Conservation (phyloP, 2,888 invertebrate species). For the Caenorhabditis wallacei region DNA sequence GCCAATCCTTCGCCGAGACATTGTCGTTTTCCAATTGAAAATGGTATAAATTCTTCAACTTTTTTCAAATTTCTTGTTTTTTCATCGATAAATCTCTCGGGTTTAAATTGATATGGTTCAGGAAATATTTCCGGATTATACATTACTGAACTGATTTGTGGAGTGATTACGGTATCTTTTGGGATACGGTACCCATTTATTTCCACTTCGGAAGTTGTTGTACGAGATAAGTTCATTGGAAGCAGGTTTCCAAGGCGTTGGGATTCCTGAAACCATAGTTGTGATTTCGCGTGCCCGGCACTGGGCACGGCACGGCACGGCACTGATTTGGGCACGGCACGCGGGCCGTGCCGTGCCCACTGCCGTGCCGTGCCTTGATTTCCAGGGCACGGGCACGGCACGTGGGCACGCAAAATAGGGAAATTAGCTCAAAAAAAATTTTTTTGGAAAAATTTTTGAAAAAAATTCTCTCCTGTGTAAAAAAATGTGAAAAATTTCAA, state of each 20-base stretch:
- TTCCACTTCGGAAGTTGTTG: slow-evolving; percentile 19
- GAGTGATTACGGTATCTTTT: slow-evolving; percentile 43
- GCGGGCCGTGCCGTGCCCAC: too few species aligned
- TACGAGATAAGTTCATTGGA: slow-evolving; percentile 53
- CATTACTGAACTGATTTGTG: slow-evolving; percentile 38
- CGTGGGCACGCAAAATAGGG: too few species aligned
- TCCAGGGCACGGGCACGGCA: too few species aligned
- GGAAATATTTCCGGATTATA: slow-evolving; percentile 61
- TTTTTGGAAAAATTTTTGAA: too few species aligned
- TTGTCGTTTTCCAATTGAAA: slow-evolving; percentile 71
- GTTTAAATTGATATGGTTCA: slow-evolving; percentile 58
- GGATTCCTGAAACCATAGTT: slow-evolving; percentile 66
- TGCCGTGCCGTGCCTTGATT: too few species aligned
- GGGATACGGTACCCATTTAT: not conserved
- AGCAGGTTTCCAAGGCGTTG: slow-evolving; percentile 65
- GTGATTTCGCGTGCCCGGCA: too few species aligned
- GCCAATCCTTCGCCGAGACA: slow-evolving; percentile 72
- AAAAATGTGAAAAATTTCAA: too few species aligned
- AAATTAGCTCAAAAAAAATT: too few species aligned
- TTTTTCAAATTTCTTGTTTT: slow-evolving; percentile 48
- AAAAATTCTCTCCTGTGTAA: too few species aligned
- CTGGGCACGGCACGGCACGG: too few species aligned
- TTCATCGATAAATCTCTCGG: slow-evolving; percentile 49
- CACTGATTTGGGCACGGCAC: too few species aligned
- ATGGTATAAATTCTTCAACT: slow-evolving; percentile 67